Evolutionary conservation across 2,113 vertebrate species (phyloP).

Genomic region (Chlamydotis undulata): DNA sequence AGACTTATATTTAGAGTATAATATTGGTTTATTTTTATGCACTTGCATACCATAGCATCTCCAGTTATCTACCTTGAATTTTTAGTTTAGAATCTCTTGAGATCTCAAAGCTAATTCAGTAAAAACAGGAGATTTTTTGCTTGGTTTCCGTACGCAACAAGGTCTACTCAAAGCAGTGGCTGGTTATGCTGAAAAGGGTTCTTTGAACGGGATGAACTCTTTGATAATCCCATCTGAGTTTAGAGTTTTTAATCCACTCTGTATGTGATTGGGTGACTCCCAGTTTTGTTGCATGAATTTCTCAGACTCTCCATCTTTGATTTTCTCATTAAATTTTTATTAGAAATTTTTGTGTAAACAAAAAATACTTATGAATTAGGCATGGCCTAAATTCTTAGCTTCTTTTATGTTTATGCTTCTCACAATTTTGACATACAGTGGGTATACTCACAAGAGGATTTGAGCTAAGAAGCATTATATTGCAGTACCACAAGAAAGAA

Average conservation of each 20-base stretch:
- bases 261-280: background rate
- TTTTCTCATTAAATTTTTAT: slow-evolving; percentile 30
- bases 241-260: background rate
- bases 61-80: background rate
- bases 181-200: background rate
- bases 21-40: background rate
- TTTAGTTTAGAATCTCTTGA: background rate
- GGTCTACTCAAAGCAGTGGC: background rate
- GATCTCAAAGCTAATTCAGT: background rate
- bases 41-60: background rate
- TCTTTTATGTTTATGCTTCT: slow-evolving; percentile 22
- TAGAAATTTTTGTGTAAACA: slow-evolving; percentile 16
- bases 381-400: background rate
- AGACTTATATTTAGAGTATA: background rate
- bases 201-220: background rate
- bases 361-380: slow-evolving; percentile 37
- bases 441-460: background rate
- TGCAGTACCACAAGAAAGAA: background rate
- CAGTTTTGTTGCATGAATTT: background rate
- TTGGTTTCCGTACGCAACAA: background rate
- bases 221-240: background rate
- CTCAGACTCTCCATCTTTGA: background rate
- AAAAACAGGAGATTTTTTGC: background rate
- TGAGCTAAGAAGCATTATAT: background rate
- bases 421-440: background rate